Conservation (phyloP, 2,888 invertebrate species). For the Drosophila paramelanica region DNA sequence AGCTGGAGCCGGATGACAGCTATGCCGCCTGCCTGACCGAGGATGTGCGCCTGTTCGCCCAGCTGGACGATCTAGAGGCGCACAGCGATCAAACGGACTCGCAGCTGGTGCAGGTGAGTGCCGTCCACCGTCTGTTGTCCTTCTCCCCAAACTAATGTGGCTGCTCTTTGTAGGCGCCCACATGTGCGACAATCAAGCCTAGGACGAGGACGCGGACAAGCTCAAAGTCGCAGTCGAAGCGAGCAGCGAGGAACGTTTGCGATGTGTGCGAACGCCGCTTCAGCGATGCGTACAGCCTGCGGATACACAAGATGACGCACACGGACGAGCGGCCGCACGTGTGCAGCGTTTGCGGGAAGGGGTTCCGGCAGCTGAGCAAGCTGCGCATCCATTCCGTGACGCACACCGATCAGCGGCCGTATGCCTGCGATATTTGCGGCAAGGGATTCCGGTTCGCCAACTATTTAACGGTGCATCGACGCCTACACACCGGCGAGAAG, state of each 20-base stretch:
- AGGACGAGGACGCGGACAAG: background rate
- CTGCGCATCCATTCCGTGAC: conserved; percentile 78
- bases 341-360: conserved; percentile 76
- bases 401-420: conserved; percentile 74
- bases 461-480: conserved; percentile 77
- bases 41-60: conserved; percentile 58
- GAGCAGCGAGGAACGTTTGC: conserved; percentile 35
- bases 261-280: conserved; percentile 70
- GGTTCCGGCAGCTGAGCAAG: conserved; percentile 79
- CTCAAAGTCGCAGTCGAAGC: background rate
- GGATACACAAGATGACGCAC: conserved; percentile 81
- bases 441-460: conserved; percentile 80
- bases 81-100: conserved; percentile 11
- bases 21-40: conserved; percentile 54
- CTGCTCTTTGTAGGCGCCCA: background rate
- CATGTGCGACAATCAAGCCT: background rate
- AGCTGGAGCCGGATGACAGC: conserved; percentile 7
- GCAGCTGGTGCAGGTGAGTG: conserved; percentile 34
- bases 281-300: conserved; percentile 76
- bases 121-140: no score
- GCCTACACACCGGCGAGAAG: conserved; percentile 81
- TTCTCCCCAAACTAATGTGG: no score
- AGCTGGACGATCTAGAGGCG: conserved; percentile 36
- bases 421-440: conserved; percentile 75
- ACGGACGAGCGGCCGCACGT: conserved; percentile 79